These are phyloP conservation scores for Meles meles DNA, from an alignment of 2,113 vertebrate genomes.

Conservation along the genomic window DNA sequence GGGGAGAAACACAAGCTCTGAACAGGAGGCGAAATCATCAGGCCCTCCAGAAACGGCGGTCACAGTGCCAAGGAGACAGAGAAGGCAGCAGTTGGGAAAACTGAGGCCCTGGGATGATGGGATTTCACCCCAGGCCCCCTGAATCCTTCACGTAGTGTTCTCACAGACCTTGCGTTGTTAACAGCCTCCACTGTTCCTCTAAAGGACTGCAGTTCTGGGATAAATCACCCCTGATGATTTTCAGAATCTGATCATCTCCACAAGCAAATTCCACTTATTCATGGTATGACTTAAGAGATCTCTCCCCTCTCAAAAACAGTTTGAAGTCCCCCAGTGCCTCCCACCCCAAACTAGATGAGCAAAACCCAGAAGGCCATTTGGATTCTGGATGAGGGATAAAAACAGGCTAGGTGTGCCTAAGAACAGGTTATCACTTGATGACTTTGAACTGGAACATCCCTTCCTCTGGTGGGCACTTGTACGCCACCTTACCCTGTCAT, in stretches of 20 bases:
- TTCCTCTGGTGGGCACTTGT: not conserved
- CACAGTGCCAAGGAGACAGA: not conserved
- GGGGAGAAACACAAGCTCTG: not conserved
- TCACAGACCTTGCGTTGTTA: not conserved
- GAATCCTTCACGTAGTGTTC: not conserved
- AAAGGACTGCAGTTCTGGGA: not conserved
- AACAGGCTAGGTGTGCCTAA: not conserved
- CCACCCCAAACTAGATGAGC: not conserved
- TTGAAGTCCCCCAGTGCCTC: not conserved
- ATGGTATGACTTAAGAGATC: not conserved
- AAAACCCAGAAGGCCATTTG: not conserved
- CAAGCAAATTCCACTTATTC: not conserved
- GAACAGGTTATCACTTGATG: not conserved
- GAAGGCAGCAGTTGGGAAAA: not conserved
- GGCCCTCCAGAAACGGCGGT: not conserved
- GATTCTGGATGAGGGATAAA: not conserved
- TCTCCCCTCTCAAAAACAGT: not conserved
- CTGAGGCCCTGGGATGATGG: not conserved
- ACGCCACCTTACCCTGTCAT: not conserved
- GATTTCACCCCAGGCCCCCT: not conserved
- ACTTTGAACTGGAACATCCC: not conserved
- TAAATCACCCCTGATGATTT: not conserved
- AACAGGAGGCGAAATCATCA: not conserved
- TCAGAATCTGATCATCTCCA: not conserved
- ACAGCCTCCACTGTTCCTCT: not conserved